Conservation (phyloP, 2,113 vertebrate genomes). For the Macaca mulatta region DNA sequence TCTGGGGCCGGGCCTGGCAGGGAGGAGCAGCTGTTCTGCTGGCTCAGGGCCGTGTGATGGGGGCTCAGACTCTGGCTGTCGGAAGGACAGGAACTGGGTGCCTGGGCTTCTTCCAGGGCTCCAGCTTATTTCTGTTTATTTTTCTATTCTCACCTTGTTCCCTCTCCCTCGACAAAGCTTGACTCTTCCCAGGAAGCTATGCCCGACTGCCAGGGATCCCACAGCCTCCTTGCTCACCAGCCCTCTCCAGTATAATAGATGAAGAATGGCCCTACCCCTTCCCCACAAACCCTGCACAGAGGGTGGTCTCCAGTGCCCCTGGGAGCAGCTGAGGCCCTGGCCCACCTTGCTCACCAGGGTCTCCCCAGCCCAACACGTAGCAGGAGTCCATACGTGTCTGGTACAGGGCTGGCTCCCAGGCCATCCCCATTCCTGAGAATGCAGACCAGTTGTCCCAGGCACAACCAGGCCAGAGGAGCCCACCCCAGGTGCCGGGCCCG, state of each 20-base stretch:
- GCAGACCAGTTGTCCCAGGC: not conserved
- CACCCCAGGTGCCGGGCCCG: not conserved
- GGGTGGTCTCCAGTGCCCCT: not conserved
- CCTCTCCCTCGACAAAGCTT: not conserved
- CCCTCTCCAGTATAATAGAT: accelerated
- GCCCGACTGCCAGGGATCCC: not conserved
- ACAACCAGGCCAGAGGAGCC: not conserved
- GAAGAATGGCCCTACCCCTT: accelerated
- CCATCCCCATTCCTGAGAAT: accelerated
- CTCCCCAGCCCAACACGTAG: not conserved
- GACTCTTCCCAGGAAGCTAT: too few relatives aligned
- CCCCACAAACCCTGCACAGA: accelerated
- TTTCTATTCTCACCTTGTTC: not conserved
- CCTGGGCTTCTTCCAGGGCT: not conserved
- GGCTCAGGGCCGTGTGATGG: accelerated
- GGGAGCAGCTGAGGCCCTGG: not conserved
- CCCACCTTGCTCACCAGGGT: not conserved
- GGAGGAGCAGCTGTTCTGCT: accelerated
- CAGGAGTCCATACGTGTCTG: accelerated
- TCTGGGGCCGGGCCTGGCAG: not conserved
- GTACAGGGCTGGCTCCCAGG: not conserved
- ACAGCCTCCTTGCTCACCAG: not conserved
- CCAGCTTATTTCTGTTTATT: too few relatives aligned
- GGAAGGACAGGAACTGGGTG: accelerated
- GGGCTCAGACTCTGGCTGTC: accelerated